These are phyloP conservation scores for Eutolmus rufibarbis DNA, from an alignment of 2,888 invertebrate species.

Conservation along the genomic window DNA sequence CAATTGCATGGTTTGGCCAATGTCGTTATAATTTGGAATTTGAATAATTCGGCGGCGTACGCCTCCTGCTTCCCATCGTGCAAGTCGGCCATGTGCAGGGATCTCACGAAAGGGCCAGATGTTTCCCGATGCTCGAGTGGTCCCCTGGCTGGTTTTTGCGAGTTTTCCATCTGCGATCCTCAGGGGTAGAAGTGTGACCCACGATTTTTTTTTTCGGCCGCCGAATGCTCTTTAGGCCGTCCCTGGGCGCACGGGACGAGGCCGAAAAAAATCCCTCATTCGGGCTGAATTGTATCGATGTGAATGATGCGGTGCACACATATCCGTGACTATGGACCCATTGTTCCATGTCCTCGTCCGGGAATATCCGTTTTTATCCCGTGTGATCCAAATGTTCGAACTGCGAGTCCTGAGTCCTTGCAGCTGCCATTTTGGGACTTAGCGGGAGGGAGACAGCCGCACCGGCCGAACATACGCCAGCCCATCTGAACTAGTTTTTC, in stretches of 20 bases:
- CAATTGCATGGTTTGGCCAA: background rate
- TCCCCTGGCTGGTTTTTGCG: background rate
- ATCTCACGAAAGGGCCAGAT: background rate
- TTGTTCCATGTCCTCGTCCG: slow-evolving; percentile 1
- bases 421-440: slow-evolving; percentile 17
- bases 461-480: background rate
- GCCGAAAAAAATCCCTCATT: background rate
- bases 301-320: background rate
- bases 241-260: background rate
- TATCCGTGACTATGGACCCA: background rate
- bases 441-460: background rate
- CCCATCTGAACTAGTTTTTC: background rate
- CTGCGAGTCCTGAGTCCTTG: background rate
- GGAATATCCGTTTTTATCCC: background rate
- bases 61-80: background rate
- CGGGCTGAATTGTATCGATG: background rate
- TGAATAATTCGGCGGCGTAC: background rate
- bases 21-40: background rate
- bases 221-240: background rate
- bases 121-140: background rate
- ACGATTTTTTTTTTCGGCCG: background rate
- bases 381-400: slow-evolving; percentile 25
- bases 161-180: slow-evolving; percentile 3
- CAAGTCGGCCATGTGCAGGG: background rate
- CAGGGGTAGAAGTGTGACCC: slow-evolving; percentile 10